phyloP scores from a whole-genome alignment of 2,888 invertebrate species.

The Actias luna region DNA sequence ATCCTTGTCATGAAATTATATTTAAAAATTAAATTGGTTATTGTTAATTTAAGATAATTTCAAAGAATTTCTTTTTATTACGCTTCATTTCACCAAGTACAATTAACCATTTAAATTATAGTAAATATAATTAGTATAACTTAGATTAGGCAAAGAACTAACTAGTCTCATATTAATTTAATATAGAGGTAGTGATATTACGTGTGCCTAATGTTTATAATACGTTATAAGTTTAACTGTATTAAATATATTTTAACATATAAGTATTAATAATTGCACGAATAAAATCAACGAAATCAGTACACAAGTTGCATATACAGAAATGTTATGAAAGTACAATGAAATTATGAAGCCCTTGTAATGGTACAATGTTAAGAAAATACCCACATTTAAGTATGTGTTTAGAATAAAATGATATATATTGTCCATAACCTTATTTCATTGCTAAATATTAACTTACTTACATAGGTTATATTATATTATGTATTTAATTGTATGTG shows the following conservation, averaged over 20 bases:
- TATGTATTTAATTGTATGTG: not conserved
- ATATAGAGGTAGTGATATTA: constrained; percentile 72
- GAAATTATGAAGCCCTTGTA: not conserved
- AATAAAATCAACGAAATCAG: not conserved
- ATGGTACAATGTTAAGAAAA: not conserved
- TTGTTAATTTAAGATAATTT: constrained; percentile 28
- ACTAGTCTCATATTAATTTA: constrained; percentile 79
- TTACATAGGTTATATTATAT: not conserved
- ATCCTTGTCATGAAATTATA: not conserved
- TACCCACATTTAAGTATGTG: not conserved
- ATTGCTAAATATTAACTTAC: not conserved
- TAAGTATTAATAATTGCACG: not conserved
- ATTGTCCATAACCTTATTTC: not conserved
- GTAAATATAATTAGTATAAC: constrained; percentile 59
- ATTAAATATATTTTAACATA: not conserved
- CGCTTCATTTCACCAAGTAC: constrained; percentile 77
- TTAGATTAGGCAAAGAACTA: constrained; percentile 74
- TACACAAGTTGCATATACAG: not conserved
- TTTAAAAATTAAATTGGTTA: constrained; percentile 20
- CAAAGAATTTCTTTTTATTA: constrained; percentile 61
- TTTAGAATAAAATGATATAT: not conserved
- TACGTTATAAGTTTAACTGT: not conserved
- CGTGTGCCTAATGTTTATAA: constrained; percentile 67
- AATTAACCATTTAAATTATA: constrained; percentile 61
- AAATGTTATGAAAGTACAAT: not conserved